A percentile compares a stretch with the other conserved stretches of the same genome.
Conservation (phyloP, 2,113 vertebrate genomes). For the Oreocharis arfaki region DNA sequence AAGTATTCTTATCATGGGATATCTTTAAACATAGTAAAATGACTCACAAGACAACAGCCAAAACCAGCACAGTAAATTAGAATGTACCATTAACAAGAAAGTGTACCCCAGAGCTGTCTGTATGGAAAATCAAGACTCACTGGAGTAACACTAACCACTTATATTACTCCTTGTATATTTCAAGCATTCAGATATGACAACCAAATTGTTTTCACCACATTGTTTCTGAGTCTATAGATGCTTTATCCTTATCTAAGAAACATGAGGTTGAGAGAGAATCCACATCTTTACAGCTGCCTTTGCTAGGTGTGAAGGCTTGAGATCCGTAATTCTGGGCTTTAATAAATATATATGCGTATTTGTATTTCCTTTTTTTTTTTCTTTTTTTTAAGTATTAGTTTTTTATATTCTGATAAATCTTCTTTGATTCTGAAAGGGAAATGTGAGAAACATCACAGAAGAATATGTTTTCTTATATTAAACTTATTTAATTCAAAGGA, state of each 20-base stretch:
- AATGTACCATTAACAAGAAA: neutral
- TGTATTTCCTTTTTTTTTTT: neutral
- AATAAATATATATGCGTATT: neutral
- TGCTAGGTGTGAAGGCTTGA: neutral
- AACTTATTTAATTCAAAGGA: neutral
- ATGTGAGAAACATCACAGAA: neutral
- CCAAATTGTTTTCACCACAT: neutral
- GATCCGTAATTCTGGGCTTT: neutral
- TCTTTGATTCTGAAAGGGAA: neutral
- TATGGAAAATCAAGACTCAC: neutral
- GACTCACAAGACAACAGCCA: neutral
- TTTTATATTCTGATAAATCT: neutral
- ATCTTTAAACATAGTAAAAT: neutral
- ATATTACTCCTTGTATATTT: neutral
- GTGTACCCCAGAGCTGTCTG: neutral
- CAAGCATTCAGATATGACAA: neutral
- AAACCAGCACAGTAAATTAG: neutral
- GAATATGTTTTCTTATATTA: neutral
- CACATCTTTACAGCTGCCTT: neutral
- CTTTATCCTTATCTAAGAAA: neutral
- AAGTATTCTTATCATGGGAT: neutral
- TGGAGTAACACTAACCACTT: neutral
- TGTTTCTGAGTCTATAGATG: neutral
- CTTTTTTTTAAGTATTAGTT: neutral
- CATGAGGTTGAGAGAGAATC: neutral